These are phyloP conservation scores for Coreoperca whiteheadi DNA, from an alignment of 2,113 vertebrate genomes.

Conservation along the genomic window DNA sequence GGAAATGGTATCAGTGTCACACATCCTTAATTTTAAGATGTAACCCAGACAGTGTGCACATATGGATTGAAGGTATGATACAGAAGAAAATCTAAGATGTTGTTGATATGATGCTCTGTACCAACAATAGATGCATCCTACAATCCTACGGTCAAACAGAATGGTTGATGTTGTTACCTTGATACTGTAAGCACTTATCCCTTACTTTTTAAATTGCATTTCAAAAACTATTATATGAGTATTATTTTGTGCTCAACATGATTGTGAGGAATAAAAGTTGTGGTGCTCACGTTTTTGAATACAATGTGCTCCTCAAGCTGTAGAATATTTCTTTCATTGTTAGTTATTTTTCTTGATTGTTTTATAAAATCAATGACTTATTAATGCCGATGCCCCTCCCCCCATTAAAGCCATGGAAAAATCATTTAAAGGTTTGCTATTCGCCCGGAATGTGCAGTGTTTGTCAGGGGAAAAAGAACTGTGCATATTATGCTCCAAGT, in stretches of 20 bases:
- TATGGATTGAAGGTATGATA: constrained; percentile 17
- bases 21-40: constrained; percentile 36
- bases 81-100: constrained; percentile 28
- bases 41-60: constrained; percentile 18
- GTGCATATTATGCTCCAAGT: constrained; percentile 38
- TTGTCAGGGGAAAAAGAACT: constrained; percentile 53
- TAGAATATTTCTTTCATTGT: constrained; percentile 62
- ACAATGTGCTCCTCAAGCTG: constrained; percentile 79
- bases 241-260: constrained; percentile 65
- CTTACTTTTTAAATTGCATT: constrained; percentile 47
- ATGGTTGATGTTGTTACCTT: constrained; percentile 16
- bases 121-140: constrained; percentile 25
- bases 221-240: constrained; percentile 29
- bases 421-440: constrained; percentile 60
- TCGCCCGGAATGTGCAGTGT: constrained; percentile 50
- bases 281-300: constrained; percentile 60
- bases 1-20: constrained; percentile 39
- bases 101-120: constrained; percentile 30
- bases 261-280: constrained; percentile 53
- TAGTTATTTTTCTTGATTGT: constrained; percentile 38
- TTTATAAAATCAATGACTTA: constrained; percentile 43
- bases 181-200: constrained; percentile 26
- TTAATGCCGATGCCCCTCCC: constrained; percentile 33
- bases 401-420: constrained; percentile 64
- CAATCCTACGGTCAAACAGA: constrained; percentile 15